Base-by-base conservation (phyloP, 2,888 invertebrate genomes). In the Hemicrepidius hirtus region DNA sequence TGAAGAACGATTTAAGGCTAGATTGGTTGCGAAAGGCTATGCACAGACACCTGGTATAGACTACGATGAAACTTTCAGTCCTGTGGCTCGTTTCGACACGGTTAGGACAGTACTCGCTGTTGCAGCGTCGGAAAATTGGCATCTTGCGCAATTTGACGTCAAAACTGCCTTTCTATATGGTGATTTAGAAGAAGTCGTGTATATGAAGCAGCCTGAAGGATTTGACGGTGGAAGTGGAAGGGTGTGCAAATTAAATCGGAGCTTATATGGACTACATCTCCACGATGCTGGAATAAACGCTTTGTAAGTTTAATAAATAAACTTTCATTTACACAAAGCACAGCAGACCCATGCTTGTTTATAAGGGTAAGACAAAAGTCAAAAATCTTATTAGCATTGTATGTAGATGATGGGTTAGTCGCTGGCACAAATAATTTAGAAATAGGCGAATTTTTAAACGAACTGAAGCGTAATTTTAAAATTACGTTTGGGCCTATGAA, bases 281-380 rank as follows among this genome's bases (percentile, higher is more conserved):
- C 84, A 84, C 0, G 74, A 84, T 3, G 83, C 83, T 59, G 53
- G 63, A 37, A 63, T 69, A n/a, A 37, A 13, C 12, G 63, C 18
- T 75, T 79, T n/a, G 62, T 66, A 12, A 24, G 71, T n/a, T 76
- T 76, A 46, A 32, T 79, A 21, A 49, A 59, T 12, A 71, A 28
- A 40, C 68, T 32, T 68, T 68, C 7, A 67, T 78, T 32, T 63
- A 68, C 4, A 20, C 62, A 75, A 50, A 76, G 69, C 57, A 41
- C 67, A 37, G 74, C 72, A 24, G 80, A 80, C 65, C 73, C 76
- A n/a, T n/a, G n/a, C 18, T 79, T 78, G 60, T 79, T 72, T 46
- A 44, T 65, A 21, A 60, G 18, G 12, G n/a, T 73, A 41, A 49
- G 3, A 28, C 3, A 28, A 28, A 6, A 3, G 4, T 28, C 28